Evolutionary conservation across 1,140 invertebrate species (phyloP).

Genomic region (Subanguina moxae): DNA sequence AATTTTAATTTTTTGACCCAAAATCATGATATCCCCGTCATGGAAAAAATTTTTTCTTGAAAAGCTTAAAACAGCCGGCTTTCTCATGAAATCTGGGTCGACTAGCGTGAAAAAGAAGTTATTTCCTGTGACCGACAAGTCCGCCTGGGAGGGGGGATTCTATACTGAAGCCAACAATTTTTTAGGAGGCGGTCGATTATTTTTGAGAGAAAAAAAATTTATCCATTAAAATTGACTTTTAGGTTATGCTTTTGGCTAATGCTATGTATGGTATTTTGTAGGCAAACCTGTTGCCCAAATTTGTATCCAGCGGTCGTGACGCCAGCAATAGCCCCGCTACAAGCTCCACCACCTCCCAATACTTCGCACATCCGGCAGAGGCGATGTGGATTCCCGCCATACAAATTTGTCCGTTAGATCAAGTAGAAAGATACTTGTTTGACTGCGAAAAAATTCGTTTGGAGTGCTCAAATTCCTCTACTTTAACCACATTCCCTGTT

Average conservation of each 20-base stretch:
- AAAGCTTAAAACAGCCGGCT: too few relatives aligned
- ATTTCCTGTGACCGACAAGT: too few relatives aligned
- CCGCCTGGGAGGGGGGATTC: too few relatives aligned
- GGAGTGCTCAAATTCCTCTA: background rate
- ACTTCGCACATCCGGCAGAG: background rate
- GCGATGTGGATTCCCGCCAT: background rate
- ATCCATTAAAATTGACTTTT: constrained; percentile 1
- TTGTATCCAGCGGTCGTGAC: background rate
- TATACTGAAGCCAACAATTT: too few relatives aligned
- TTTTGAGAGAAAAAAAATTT: background rate
- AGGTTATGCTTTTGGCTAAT: too few relatives aligned
- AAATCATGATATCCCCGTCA: too few relatives aligned
- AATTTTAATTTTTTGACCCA: too few relatives aligned
- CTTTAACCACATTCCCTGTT: background rate
- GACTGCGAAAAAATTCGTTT: background rate
- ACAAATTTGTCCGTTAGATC: background rate
- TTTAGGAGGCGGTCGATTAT: too few relatives aligned
- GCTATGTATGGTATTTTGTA: too few relatives aligned
- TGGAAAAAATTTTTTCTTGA: too few relatives aligned
- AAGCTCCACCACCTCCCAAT: background rate
- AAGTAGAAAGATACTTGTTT: background rate
- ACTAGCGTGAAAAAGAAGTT: too few relatives aligned
- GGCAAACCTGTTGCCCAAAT: background rate
- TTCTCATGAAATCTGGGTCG: too few relatives aligned
- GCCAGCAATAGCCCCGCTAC: background rate